Base-by-base conservation (phyloP, 1,140 invertebrate species). In the Trichoplusia ni region DNA sequence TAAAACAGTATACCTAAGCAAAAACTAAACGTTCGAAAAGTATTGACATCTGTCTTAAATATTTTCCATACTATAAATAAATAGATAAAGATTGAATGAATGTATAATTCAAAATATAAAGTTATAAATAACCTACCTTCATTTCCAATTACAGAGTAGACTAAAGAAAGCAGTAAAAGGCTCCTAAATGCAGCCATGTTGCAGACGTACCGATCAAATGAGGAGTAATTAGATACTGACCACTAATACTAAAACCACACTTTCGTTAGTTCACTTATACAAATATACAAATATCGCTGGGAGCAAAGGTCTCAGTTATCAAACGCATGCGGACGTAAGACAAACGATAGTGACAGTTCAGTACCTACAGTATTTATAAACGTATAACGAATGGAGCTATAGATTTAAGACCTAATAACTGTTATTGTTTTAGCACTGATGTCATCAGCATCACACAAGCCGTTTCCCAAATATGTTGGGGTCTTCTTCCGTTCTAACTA, bases 261-360 rank as follows among this genome's bases (percentile, higher is more conserved):
- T 47, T 47, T 51, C 29, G 19, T 51, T 33, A 33, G 29, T 51
- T 27, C 21, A 31, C 19, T 7, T 3, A 2, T 11, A 11, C 29
- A 27, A 16, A 51, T 51, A 51, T 35, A 51, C 3, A 21, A 11
- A 51, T 14, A 38, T 38, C n/a, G 35, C 18, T 5, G 19, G 9
- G 19, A 49, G 29, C 47, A 51, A 11, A 51, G 47, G 47, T 51
- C 47, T 19, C 9, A 35, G 13, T 51, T 51, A 51, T 51, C 47
- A 11, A 13, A 21, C 29, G 47, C n/a, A 51, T 35, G 11, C 14
- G 11, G 7, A 31, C 29, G 9, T 19, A 19, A 47, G 11, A 13
- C 16, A 27, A 27, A 27, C 25, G 29, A 31, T 18, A 33, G n/a
- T 49, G 25, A 33, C 11, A 51, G 19, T 8, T 19, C 9, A 46